Percentiles rank a stretch among this genome's conserved stretches.
Evolutionary conservation across 2,797 vertebrate genomes (phyloP).

Genomic region (Lerista edwardsae): DNA sequence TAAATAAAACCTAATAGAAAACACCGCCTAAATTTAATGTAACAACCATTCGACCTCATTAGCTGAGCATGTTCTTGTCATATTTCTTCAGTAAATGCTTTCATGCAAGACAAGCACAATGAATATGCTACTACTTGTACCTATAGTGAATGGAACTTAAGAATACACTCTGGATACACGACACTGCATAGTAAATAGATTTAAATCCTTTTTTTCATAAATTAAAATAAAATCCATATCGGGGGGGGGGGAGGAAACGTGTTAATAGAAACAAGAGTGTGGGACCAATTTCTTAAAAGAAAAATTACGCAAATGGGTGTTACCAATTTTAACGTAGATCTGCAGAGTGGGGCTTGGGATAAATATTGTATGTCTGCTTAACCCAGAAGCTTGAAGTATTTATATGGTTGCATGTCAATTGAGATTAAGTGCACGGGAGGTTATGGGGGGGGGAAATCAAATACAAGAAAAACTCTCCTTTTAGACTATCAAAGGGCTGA

Average conservation of each 20-base stretch:
- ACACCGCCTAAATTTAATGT: constrained; percentile 89
- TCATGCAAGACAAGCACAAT: constrained; percentile 87
- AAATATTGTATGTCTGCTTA: constrained; percentile 72
- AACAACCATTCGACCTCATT: constrained; percentile 91
- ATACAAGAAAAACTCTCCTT: constrained; percentile 69
- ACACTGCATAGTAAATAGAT: constrained; percentile 82
- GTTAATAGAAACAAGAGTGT: constrained; percentile 76
- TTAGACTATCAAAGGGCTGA: constrained; percentile 70
- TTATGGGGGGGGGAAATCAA: constrained; percentile 72
- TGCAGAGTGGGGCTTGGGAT: constrained; percentile 61
- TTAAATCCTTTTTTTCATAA: constrained; percentile 81
- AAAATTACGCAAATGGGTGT: constrained; percentile 66
- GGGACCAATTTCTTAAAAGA: constrained; percentile 67
- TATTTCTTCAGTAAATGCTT: constrained; percentile 88
- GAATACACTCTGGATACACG: constrained; percentile 79
- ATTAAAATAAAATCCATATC: constrained; percentile 78
- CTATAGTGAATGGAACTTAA: constrained; percentile 85
- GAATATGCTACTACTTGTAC: constrained; percentile 87
- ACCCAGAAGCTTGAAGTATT: constrained; percentile 72
- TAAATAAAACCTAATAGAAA: constrained; percentile 92
- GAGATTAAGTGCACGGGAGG: constrained; percentile 71
- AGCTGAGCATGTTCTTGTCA: constrained; percentile 90
- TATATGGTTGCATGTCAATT: constrained; percentile 70
- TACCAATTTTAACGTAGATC: constrained; percentile 66
- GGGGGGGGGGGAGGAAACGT: constrained; percentile 52